Percentiles rank a stretch among this genome's conserved stretches.
These are phyloP conservation scores for Chroicocephalus ridibundus DNA, from an alignment of 2,113 vertebrate genomes.

Conservation along the genomic window DNA sequence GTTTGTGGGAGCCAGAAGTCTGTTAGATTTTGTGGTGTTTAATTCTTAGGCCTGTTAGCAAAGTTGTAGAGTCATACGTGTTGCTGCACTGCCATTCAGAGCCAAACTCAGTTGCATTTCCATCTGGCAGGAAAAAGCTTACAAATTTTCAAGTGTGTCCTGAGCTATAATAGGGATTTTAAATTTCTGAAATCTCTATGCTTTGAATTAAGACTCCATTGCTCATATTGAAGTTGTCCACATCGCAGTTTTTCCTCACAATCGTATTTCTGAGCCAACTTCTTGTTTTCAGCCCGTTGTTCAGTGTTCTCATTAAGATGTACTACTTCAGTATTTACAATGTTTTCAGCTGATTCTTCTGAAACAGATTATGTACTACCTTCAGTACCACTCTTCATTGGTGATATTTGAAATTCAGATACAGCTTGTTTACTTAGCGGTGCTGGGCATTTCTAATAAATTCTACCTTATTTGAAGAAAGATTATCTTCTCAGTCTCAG, in stretches of 20 bases:
- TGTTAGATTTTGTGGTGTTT: neutral
- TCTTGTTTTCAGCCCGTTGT: neutral
- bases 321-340: neutral
- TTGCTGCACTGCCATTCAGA: neutral
- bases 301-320: neutral
- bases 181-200: neutral
- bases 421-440: neutral
- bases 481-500: neutral
- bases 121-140: neutral
- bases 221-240: neutral
- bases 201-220: neutral
- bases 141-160: neutral
- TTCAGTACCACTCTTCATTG: neutral
- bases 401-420: neutral
- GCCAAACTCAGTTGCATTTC: neutral
- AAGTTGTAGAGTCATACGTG: neutral
- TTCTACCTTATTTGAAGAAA: neutral
- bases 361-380: neutral
- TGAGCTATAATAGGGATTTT: neutral
- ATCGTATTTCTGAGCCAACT: neutral
- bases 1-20: neutral
- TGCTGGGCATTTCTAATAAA: neutral
- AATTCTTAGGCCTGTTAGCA: neutral
- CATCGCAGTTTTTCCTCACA: neutral
- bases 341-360: neutral